Evolutionary conservation across 1,140 invertebrate genomes (phyloP), one percentile per base, ranked within the genome.

Genomic region (Drosophila albomicans): DNA sequence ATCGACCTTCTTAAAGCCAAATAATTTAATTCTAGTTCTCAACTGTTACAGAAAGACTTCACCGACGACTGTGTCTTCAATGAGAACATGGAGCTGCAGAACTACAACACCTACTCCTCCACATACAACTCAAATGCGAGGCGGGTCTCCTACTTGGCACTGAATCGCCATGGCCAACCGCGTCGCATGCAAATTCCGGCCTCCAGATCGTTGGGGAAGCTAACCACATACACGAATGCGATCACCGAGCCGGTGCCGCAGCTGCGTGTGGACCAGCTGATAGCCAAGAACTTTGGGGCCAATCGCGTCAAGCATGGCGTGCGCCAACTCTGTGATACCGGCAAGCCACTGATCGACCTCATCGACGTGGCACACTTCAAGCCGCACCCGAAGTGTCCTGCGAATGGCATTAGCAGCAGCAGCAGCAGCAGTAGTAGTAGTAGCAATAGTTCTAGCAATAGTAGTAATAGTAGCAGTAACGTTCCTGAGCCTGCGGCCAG

Each of bases 21-120:
- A 78, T 86, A 74, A 92, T 88, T 89, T 92, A 87, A 89, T 84
- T 46, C 57, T 78, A 77, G 82, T 75, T 92, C 91, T 93, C 93
- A 48, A 45, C 93, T 94, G 94, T 97, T 96, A 82, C 96, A 97
- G 96, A 95, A 94, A 92, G 95, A 96, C 84, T 96, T 96, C 93
- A 95, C 95, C 76, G 95, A 96, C 81, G 96, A 97, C 91, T 98
- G 97, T 93, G 94, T 97, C 77, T 97, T 97, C 94, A 96, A 96
- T 92, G 96, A 98, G 92, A 96, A 95, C 90, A 95, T 97, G 92
- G 96, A 96, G 91, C 94, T 96, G 91, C 95, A 97, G 92, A 95
- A 96, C 91, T 97, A 97, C 94, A 97, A 97, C 93, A 96, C 96
- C 5, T 98, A 97, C 93, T 96, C 96, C 75, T 96, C 96, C 63